phyloP scores from a whole-genome alignment of 2,113 vertebrate species.

The Phaethornis superciliosus region DNA sequence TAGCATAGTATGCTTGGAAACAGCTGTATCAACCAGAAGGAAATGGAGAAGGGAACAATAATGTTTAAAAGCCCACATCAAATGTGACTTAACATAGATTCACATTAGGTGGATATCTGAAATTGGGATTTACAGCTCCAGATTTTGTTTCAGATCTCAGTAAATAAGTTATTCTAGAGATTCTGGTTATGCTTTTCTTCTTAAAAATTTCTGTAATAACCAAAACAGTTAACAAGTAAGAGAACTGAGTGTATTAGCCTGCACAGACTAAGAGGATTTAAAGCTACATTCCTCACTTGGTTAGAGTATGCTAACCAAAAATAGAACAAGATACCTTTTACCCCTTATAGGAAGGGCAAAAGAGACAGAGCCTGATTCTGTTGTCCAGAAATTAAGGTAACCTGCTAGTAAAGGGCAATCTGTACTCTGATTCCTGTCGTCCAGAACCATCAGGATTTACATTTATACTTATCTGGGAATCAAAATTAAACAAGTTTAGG shows the following conservation, averaged over 20 bases:
- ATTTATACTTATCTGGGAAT: neutral
- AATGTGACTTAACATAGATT: neutral
- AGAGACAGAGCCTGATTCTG: neutral
- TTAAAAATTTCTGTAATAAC: neutral
- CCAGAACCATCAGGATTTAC: neutral
- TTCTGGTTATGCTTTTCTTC: neutral
- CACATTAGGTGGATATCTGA: neutral
- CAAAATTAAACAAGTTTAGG: neutral
- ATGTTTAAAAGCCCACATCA: neutral
- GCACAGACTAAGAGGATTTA: neutral
- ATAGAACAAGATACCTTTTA: neutral
- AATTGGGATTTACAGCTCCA: neutral
- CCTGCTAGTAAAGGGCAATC: neutral
- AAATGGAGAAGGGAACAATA: neutral
- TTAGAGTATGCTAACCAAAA: neutral
- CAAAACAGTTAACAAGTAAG: neutral
- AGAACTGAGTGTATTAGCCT: neutral
- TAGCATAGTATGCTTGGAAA: neutral
- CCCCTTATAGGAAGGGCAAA: neutral
- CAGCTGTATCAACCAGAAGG: neutral
- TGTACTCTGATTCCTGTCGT: neutral
- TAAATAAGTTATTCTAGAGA: neutral
- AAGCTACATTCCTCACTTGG: neutral
- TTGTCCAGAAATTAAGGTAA: neutral
- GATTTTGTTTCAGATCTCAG: neutral